Base-by-base conservation (phyloP, 92 coral and sea anemone genomes). In the Paragorgia papillata region DNA sequence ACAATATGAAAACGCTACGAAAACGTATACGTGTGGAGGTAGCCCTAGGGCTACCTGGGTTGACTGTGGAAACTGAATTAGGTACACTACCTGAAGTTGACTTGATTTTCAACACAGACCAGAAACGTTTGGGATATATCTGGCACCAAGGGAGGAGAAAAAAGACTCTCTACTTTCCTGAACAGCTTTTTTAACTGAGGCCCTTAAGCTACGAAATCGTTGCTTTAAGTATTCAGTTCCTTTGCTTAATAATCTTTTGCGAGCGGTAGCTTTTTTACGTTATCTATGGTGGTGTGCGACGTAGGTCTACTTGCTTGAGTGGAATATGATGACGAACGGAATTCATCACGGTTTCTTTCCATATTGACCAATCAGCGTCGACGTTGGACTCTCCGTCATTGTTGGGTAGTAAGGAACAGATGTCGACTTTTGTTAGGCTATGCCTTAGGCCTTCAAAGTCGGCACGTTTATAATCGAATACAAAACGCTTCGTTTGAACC, bases 391-490 rank as follows among this genome's bases (percentile, higher is more conserved):
- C 37, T 0, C 2, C 19, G 3, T 22, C 20, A 58, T 58, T 58
- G 1, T 27, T 27, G 25, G 35, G 10, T 5, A 58, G 0, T 15
- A 46, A 46, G 15, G 17, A 46, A n/a, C 53, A 46, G n/a, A 46
- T 2, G 15, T 46, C 53, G 7, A 27, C 18, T 12, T 58, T 37
- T 12, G 17, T 25, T 27, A 75, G 69, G 56, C 64, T 0, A 17
- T 48, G 35, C 62, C 62, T 29, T 10, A 83, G 79, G 12, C 71
- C 83, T 29, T 78, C 80, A 34, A 84, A 84, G 65, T 84, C 80
- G 7, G 88, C 88, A 54, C 55, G 73, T 65, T 61, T 84, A 66
- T 65, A 83, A 39, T 83, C 79, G 28, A 75, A 83, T 37, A 76
- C 87, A 30, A 55, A 66, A 1, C 79, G 62, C 24, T 53, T 21